Evolutionary conservation across 2,888 invertebrate genomes (phyloP).

Genomic region (Rhyacophila evoluta): DNA sequence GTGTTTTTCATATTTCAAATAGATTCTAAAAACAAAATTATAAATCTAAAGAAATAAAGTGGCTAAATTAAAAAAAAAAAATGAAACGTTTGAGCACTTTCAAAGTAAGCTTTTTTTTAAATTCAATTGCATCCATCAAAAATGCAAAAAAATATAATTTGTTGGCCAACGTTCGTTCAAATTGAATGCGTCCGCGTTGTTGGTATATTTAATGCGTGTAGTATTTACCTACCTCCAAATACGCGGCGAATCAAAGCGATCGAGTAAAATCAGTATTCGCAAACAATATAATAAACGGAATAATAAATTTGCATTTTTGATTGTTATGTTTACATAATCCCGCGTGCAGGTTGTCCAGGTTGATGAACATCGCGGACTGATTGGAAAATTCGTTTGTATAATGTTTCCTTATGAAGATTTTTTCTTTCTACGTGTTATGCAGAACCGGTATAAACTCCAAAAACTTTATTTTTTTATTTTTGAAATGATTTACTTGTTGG

Average conservation of each 20-base stretch:
- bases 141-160: background rate
- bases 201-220: background rate
- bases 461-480: too few relatives aligned
- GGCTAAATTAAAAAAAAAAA: too few relatives aligned
- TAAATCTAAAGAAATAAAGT: too few relatives aligned
- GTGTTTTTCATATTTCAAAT: too few relatives aligned
- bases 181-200: background rate
- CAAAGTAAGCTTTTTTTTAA: too few relatives aligned
- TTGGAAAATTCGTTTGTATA: slow-evolving; percentile 43
- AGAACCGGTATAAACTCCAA: too few relatives aligned
- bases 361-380: slow-evolving; percentile 39
- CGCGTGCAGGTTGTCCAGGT: slow-evolving; percentile 33
- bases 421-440: background rate
- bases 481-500: too few relatives aligned
- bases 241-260: slow-evolving; percentile 4
- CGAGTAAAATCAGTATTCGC: slow-evolving; percentile 1
- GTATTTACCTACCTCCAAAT: background rate
- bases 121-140: background rate
- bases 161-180: background rate
- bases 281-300: slow-evolving; percentile 31
- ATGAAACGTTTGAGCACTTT: too few relatives aligned
- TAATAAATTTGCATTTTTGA: slow-evolving; percentile 47
- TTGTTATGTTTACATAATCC: slow-evolving; percentile 32
- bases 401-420: slow-evolving; percentile 30
- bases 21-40: too few relatives aligned